phyloP scores from a whole-genome alignment of 2,797 vertebrate species.

The Lepilemur ruficaudatus region DNA sequence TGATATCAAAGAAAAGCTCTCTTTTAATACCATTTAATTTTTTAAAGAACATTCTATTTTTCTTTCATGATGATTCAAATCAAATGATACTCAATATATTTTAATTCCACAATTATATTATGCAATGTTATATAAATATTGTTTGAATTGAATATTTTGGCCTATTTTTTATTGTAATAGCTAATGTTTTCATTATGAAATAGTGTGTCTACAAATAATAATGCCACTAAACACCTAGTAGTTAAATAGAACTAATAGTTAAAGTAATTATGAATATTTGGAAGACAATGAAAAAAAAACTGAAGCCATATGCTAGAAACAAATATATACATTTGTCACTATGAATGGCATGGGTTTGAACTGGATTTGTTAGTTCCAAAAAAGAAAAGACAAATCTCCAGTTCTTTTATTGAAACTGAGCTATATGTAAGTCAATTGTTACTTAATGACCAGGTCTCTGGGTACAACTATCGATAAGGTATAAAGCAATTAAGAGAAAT shows the following conservation, averaged over 20 bases:
- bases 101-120: not conserved
- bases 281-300: not conserved
- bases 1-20: not conserved
- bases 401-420: not conserved
- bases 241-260: not conserved
- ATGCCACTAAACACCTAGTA: not conserved
- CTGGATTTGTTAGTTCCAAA: not conserved
- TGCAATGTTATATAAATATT: not conserved
- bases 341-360: not conserved
- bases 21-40: not conserved
- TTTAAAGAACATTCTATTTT: not conserved
- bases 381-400: not conserved
- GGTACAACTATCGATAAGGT: not conserved
- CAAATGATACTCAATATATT: not conserved
- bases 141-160: not conserved
- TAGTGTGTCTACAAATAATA: not conserved
- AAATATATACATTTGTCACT: not conserved
- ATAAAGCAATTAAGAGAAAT: constrained; percentile 39
- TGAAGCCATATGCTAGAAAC: not conserved
- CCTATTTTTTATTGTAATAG: not conserved
- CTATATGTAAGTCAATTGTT: not conserved
- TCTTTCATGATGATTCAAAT: not conserved
- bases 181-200: not conserved
- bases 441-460: not conserved
- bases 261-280: not conserved